These are phyloP conservation scores for Megastigmus dorsalis DNA, from an alignment of 2,888 invertebrate genomes.

Conservation along the genomic window DNA sequence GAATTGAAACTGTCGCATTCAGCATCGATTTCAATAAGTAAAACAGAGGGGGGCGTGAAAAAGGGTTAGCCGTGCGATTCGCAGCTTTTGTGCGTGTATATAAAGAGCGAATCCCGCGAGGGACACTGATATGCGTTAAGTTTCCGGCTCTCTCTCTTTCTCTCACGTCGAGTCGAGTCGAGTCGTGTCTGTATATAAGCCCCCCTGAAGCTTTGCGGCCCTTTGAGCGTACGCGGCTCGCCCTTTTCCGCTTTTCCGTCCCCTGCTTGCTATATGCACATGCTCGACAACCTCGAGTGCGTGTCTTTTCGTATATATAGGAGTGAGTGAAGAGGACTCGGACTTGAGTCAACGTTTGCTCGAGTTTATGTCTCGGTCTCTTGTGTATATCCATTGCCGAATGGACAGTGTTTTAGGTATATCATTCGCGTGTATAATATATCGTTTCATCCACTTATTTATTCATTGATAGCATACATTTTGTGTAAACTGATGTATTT, in stretches of 20 bases:
- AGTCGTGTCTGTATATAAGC: not conserved
- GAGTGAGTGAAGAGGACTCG: not conserved
- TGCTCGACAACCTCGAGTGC: not conserved
- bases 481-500: too few relatives aligned
- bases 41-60: too few relatives aligned
- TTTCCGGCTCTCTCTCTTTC: not conserved
- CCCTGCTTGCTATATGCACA: too few relatives aligned
- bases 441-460: too few relatives aligned
- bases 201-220: not conserved
- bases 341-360: not conserved
- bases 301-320: not conserved
- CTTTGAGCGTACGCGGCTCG: not conserved
- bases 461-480: too few relatives aligned
- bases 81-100: not conserved
- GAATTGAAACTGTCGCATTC: too few relatives aligned
- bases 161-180: too few relatives aligned
- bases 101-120: not conserved
- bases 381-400: too few relatives aligned
- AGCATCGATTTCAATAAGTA: too few relatives aligned
- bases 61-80: not conserved
- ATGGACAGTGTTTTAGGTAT: too few relatives aligned
- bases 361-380: too few relatives aligned
- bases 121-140: not conserved
- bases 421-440: too few relatives aligned
- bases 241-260: not conserved